phyloP scores from a whole-genome alignment of 2,888 invertebrate genomes.

The Cotesia congregata region DNA sequence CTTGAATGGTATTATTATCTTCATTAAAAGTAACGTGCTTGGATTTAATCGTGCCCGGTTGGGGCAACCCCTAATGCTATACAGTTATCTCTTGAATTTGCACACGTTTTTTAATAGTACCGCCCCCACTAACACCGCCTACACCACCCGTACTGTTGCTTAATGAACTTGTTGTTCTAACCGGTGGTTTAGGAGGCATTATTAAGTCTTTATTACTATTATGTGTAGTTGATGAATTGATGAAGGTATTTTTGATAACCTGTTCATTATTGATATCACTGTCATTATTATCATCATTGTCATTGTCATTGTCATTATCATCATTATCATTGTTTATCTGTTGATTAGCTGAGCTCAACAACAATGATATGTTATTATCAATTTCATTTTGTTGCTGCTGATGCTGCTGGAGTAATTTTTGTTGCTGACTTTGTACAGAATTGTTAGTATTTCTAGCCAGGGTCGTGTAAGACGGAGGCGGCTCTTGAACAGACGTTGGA shows the following conservation, averaged over 20 bases:
- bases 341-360: slow-evolving; percentile 34
- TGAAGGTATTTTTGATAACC: slow-evolving; percentile 38
- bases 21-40: slow-evolving; percentile 68
- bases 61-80: slow-evolving; percentile 73
- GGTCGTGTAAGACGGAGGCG: slow-evolving; percentile 73
- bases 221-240: slow-evolving; percentile 52
- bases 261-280: slow-evolving; percentile 13
- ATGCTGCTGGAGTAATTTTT: slow-evolving; percentile 13
- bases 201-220: slow-evolving; percentile 33
- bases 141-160: slow-evolving; percentile 43
- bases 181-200: slow-evolving; percentile 65
- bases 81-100: slow-evolving; percentile 87
- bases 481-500: slow-evolving; percentile 66
- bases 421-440: slow-evolving; percentile 44
- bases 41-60: slow-evolving; percentile 63
- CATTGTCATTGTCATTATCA: not conserved
- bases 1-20: slow-evolving; percentile 54
- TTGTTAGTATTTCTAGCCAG: slow-evolving; percentile 66
- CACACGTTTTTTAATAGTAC: slow-evolving; percentile 81
- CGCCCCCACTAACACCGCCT: slow-evolving; percentile 52
- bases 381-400: not conserved
- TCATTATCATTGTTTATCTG: not conserved
- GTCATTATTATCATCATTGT: slow-evolving; percentile 29
- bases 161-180: slow-evolving; percentile 61
- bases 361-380: not conserved